Percentiles rank a stretch among this genome's conserved stretches.
phyloP scores from a whole-genome alignment of 30 jellyfish, hydroid and myxozoan genomes.

The Turritopsis rubra region DNA sequence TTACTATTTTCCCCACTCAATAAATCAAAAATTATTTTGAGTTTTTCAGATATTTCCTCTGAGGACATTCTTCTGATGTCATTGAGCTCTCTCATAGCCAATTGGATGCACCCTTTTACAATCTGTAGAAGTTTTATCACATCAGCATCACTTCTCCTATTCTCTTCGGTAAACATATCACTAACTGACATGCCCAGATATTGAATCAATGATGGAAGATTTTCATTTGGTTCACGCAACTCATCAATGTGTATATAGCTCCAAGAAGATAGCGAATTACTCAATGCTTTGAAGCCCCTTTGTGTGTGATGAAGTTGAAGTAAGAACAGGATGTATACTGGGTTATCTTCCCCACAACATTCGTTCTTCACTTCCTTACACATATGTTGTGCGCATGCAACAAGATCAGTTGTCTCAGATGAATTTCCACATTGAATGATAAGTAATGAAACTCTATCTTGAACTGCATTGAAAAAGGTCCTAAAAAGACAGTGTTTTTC shows the following conservation, averaged over 20 bases:
- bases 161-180: constrained; percentile 19
- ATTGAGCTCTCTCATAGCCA: constrained; percentile 10
- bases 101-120: constrained; percentile 20
- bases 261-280: constrained; percentile 40
- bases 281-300: constrained; percentile 1
- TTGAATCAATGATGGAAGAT: constrained; percentile 40
- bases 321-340: constrained; percentile 14
- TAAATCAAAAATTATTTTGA: background rate
- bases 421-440: constrained; percentile 50
- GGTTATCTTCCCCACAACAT: background rate
- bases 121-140: background rate
- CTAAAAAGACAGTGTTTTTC: constrained; percentile 4
- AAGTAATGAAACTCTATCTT: constrained; percentile 8
- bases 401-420: constrained; percentile 38
- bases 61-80: constrained; percentile 2
- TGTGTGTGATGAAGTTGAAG: constrained; percentile 12
- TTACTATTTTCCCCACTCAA: background rate
- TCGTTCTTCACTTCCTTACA: constrained; percentile 31
- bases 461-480: constrained; percentile 26
- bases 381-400: constrained; percentile 58
- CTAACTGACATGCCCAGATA: constrained; percentile 37
- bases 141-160: background rate
- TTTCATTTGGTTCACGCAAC: constrained; percentile 51
- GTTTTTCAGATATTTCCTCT: background rate
- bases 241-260: constrained; percentile 62